Percentiles rank a stretch among this genome's conserved stretches.
Evolutionary conservation across 2,888 invertebrate genomes (phyloP).

Genomic region (Caenorhabditis angaria): DNA sequence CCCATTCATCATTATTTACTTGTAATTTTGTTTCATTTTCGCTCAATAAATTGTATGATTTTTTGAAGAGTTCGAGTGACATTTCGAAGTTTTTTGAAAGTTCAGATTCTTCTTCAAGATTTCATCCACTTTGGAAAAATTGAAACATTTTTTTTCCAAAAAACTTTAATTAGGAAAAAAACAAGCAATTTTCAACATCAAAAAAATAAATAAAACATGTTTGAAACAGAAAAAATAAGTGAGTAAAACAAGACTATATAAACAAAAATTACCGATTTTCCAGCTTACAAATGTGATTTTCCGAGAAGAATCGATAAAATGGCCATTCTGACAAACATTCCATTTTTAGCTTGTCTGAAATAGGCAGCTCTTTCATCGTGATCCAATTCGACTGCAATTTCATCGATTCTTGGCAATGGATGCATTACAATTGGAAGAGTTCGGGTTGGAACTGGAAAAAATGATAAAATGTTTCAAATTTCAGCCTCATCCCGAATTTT

Average conservation of each 20-base stretch:
- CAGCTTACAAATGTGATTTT: constrained; percentile 28
- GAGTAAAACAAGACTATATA: constrained; percentile 8
- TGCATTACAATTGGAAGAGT: constrained; percentile 80
- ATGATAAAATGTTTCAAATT: neutral
- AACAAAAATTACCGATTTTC: constrained; percentile 5
- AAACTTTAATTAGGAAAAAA: neutral
- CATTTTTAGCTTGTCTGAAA: constrained; percentile 96
- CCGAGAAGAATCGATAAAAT: constrained; percentile 89
- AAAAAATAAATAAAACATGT: neutral
- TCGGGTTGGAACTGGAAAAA: constrained; percentile 37
- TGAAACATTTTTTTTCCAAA: too few species aligned
- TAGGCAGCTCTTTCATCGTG: constrained; percentile 95
- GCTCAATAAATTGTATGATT: too few species aligned
- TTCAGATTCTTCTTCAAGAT: too few species aligned
- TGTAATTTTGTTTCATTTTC: too few species aligned
- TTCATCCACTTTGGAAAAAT: too few species aligned
- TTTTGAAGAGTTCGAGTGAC: too few species aligned
- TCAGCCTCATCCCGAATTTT: neutral
- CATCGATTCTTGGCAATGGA: constrained; percentile 91
- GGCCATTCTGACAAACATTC: constrained; percentile 98
- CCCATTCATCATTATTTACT: too few species aligned
- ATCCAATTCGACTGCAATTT: constrained; percentile 94
- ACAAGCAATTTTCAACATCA: neutral
- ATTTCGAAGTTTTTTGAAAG: too few species aligned
- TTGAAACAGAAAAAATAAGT: constrained; percentile 10